Conservation (phyloP, 2,113 vertebrate species). For the Elgaria multicarinata region DNA sequence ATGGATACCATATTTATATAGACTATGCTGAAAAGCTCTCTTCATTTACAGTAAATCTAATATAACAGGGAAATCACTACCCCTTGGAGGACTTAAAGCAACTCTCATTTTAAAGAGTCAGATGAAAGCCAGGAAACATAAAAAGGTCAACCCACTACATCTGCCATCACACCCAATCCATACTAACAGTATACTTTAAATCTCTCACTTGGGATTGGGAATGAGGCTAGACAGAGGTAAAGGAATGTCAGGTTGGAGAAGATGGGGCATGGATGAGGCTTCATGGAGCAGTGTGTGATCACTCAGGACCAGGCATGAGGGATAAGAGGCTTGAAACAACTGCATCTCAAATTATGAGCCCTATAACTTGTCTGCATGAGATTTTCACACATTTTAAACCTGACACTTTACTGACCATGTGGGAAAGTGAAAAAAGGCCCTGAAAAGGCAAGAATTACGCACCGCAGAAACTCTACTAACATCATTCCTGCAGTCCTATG, state of each 20-base stretch:
- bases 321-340: background rate
- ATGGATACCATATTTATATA: slow-evolving; percentile 52
- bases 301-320: background rate
- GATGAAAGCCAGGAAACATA: background rate
- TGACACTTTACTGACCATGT: background rate
- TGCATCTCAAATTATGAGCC: background rate
- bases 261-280: background rate
- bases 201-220: background rate
- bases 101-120: background rate
- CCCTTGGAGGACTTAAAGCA: slow-evolving; percentile 21
- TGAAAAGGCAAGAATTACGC: background rate
- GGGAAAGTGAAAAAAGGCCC: background rate
- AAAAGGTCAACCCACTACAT: background rate
- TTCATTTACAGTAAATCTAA: slow-evolving; percentile 53
- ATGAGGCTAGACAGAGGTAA: background rate
- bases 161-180: background rate
- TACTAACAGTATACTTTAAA: background rate
- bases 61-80: slow-evolving; percentile 19
- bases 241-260: background rate
- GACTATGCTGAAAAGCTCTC: slow-evolving; percentile 65
- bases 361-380: background rate
- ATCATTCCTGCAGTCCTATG: background rate
- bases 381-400: background rate
- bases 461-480: background rate
- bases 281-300: background rate